phyloP scores from a whole-genome alignment of 2,888 invertebrate genomes.

The Rhingia campestris region DNA sequence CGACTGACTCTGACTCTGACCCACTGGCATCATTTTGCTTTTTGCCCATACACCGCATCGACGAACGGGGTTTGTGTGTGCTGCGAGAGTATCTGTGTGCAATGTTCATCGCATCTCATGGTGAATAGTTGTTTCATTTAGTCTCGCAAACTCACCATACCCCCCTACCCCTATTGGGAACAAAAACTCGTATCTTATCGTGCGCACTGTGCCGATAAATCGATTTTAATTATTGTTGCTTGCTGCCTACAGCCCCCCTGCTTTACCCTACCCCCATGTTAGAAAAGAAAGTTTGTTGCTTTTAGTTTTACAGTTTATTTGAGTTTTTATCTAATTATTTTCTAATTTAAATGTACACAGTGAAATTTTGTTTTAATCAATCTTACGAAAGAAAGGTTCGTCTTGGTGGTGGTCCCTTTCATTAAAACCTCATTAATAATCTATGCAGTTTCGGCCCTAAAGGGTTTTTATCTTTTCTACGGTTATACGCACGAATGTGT shows the following conservation, averaged over 20 bases:
- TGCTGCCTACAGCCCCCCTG: not conserved
- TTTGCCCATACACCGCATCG: conserved; percentile 61
- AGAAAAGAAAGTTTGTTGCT: conserved; percentile 40
- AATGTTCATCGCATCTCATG: conserved; percentile 39
- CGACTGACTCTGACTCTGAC: conserved; percentile 79
- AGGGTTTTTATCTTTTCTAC: conserved; percentile 67
- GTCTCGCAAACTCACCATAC: conserved; percentile 24
- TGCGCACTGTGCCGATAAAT: conserved; percentile 54
- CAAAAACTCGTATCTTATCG: conserved; percentile 38
- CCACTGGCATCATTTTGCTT: conserved; percentile 81
- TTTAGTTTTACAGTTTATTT: conserved; percentile 34
- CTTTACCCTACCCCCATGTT: too few relatives aligned
- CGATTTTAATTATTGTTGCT: conserved; percentile 47
- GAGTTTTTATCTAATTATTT: conserved; percentile 4
- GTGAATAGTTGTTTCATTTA: conserved; percentile 38
- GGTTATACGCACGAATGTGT: conserved; percentile 61
- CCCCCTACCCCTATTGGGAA: conserved; percentile 8
- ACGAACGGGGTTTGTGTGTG: conserved; percentile 7
- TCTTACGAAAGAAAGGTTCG: conserved; percentile 17
- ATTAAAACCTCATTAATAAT: conserved; percentile 70
- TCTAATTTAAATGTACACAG: conserved; percentile 42
- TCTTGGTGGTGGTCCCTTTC: conserved; percentile 5
- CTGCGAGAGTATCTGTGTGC: conserved; percentile 2
- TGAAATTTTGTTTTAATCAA: conserved; percentile 27
- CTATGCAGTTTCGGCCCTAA: conserved; percentile 47